Conservation (phyloP, 2,888 invertebrate species). For the Spialia ferax region DNA sequence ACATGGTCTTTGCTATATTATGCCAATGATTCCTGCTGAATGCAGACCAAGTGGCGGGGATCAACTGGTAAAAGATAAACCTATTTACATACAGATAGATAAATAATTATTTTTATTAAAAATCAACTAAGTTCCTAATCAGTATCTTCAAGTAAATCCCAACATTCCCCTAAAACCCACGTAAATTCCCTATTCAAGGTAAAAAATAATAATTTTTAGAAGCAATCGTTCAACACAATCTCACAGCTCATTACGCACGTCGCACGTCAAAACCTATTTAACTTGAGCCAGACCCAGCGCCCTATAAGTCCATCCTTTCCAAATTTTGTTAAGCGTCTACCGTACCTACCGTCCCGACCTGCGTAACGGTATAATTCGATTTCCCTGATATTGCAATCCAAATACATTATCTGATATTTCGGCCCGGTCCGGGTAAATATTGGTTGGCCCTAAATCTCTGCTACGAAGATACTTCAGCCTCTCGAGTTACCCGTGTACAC, state of each 20-base stretch:
- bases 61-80: no score
- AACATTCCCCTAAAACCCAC: no score
- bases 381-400: constrained; percentile 60
- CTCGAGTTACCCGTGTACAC: constrained; percentile 53
- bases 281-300: background rate
- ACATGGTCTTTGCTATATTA: no score
- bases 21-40: no score
- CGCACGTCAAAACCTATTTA: background rate
- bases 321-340: constrained; percentile 13
- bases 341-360: constrained; percentile 15
- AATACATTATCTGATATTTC: constrained; percentile 72
- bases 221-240: background rate
- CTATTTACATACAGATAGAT: no score
- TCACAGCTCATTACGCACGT: background rate
- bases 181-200: no score
- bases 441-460: constrained; percentile 65
- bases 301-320: constrained; percentile 22
- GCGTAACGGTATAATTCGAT: constrained; percentile 50
- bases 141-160: no score
- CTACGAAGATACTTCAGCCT: constrained; percentile 57
- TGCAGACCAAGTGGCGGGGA: no score
- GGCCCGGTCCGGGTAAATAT: constrained; percentile 61
- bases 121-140: no score
- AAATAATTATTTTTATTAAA: no score
- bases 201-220: no score